Evolutionary conservation across 92 coral and sea anemone species (phyloP).

Genomic region (Phenganax subtilis): DNA sequence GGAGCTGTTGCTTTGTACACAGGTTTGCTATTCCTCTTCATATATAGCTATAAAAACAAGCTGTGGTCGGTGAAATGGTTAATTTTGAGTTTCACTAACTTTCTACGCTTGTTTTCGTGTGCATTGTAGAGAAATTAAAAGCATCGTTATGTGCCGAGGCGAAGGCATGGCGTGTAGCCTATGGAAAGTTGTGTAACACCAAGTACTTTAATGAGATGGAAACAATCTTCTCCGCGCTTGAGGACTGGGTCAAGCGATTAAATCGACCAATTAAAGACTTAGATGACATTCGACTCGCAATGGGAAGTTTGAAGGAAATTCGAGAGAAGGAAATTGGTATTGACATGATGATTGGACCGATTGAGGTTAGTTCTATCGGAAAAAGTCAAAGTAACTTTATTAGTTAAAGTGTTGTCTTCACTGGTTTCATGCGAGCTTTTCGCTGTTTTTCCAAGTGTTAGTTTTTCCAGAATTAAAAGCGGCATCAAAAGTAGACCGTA

Average conservation of each 20-base stretch:
- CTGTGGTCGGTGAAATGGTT: neutral
- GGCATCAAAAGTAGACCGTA: too few species aligned
- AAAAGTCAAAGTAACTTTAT: neutral
- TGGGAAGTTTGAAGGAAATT: conserved; percentile 74
- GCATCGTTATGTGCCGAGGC: conserved; percentile 83
- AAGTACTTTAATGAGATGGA: conserved; percentile 89
- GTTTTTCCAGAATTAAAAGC: too few species aligned
- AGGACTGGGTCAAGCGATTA: conserved; percentile 79
- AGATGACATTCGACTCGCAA: conserved; percentile 86
- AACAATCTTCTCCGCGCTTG: conserved; percentile 64
- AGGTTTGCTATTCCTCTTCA: conserved; percentile 49
- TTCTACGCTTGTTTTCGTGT: neutral
- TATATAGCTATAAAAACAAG: neutral
- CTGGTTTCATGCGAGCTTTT: too few species aligned
- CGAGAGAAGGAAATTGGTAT: conserved; percentile 78
- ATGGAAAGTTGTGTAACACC: conserved; percentile 67
- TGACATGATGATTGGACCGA: conserved; percentile 83
- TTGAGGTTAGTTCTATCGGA: conserved; percentile 58
- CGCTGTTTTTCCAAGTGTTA: too few species aligned
- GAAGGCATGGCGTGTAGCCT: conserved; percentile 80
- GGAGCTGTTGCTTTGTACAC: conserved; percentile 90
- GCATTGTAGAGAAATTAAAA: conserved; percentile 63
- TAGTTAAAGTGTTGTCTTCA: neutral
- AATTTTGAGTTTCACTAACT: neutral
- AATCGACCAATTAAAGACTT: conserved; percentile 88